Evolutionary conservation across 2,888 invertebrate species (phyloP), one percentile per base, ranked within the genome.

Genomic region (Eilema griseolum): DNA sequence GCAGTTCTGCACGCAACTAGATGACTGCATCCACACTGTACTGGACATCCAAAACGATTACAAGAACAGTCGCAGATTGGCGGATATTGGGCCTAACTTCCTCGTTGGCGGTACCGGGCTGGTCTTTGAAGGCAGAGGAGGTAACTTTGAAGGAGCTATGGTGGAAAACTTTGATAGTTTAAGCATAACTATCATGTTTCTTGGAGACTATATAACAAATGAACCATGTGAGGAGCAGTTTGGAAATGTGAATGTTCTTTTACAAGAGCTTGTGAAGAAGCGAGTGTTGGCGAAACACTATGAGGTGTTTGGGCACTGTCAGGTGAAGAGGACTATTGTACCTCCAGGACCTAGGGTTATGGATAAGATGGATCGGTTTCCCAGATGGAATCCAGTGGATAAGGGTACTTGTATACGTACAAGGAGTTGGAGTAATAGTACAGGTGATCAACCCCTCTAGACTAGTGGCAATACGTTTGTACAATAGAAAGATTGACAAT

Each of bases 231-330:
- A 20, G 12, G 41, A 16, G 20, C 37, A 26, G 20, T 62, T 62
- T 23, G 20, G 24, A 20, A 7, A 62, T 41, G 24, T 62, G 3
- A 62, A 41, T 1, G 26, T 62, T 26, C 26, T 41, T 62, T 41
- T 62, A 20, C 16, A 41, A 20, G 41, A 41, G 26, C 24, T 62
- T 11, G 62, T 41, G 4, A 62, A 1, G 16, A 62, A 20, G 11
- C 10, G 41, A 5, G 62, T 41, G 26, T 11, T 62, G 41, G 11
- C 41, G 1, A 20, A 16, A 41, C 41, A 62, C 14, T 62, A 41
- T 62, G 41, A n/a, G 16, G 20, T 62, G 23, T 37, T 41, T 26
- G 62, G 62, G 7, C 62, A 62, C 10, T 62, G 62, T 26, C 62
- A 62, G 11, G 11, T 62, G 20, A 26, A 24, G 1, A 16, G 16